Evolutionary conservation across 1,140 invertebrate species (phyloP), one percentile per base, ranked within the genome.

Genomic region (Bombus superbus): DNA sequence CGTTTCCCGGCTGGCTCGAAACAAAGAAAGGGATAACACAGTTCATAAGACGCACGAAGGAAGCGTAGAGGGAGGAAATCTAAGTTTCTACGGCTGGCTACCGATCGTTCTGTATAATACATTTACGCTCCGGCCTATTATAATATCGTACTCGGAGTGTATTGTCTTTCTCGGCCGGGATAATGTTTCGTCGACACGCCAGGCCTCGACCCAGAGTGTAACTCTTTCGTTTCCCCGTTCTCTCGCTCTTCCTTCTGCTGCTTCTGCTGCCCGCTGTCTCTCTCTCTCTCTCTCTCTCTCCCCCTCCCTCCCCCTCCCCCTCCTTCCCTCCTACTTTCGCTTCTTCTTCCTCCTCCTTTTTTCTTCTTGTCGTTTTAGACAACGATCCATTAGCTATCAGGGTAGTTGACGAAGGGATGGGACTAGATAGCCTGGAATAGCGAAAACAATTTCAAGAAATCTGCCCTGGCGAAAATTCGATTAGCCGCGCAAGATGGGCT

Each of bases 391-490:
- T 86, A 89, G 87, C 85, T 89, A 88, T 90, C 86, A 66, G 88
- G 74, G 74, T 66, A 72, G 81, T 40, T 72, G 85, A 71, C 79
- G 77, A 53, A 66, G 80, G 85, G 74, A 74, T 35, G 74, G 74
- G 68, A 72, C 81, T 86, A 89, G 86, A 78, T 86, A 89, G 90
- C 88, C 88, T 79, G 90, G 87, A 93, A 92, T 92, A 92, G 92
- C 91, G 92, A 94, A 94, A 94, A 95, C 94, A 95, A 95, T 95
- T 95, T 93, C 93, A 92, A 94, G 94, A 95, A 95, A 95, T 95
- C 94, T 92, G 91, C 92, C 92, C 90, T 88, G 92, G 88, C 89
- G 93, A 93, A 94, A 95, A 95, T 95, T 95, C 92, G 94, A 95
- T 95, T 95, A 95, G 93, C 93, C 92, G 90, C 92, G 87, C 91